Base-by-base conservation (phyloP, 2,113 vertebrate genomes). In the Chloebia gouldiae region DNA sequence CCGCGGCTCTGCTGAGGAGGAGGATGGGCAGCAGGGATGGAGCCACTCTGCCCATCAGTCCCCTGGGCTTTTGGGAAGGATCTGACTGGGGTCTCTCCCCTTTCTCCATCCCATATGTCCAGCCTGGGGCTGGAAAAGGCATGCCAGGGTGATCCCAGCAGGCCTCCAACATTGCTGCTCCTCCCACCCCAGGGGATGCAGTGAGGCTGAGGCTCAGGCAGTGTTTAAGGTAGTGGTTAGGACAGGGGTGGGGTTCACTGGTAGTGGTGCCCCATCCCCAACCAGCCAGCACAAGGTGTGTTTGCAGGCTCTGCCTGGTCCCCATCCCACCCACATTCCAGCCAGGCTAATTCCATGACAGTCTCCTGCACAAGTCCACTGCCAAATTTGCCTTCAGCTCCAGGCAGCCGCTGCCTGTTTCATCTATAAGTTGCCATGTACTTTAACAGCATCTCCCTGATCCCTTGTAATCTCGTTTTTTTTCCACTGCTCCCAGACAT, bases 211-310 rank as follows among this genome's bases (percentile, higher is more conserved):
- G 81, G 82, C 56, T 37, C n/a, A 37, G 24, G 57, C 30, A 25
- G 61, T 17, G 61, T 31, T 50, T 7, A 3, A 22, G 83, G 61
- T 0, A 6, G 16, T 17, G 51, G 8, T 17, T 5, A 11, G 40
- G 24, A 30, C 4, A 3, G 2, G 20, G 24, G 10, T 17, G 17
- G 9, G 31, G 51, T 27, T 59, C 51, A 10, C 0, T 37, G 37
- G 28, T 1, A 17, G 24, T 14, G 20, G 16, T 14, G 15, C 19
- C 27, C 50, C 1, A 3, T 11, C 28, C 28, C 81, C 1, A 3
- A 6, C 3, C 23, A 21, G 28, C 6, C 0, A 4, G 44, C 7
- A 2, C 28, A 6, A 25, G 47, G n/a, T 1, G 12, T 0, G 1
- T 7, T 1, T 4, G 25, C 18, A 25, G 57, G 21, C 7, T 27